These are phyloP conservation scores for Aviceda subcristata DNA, from an alignment of 2,113 vertebrate species.

Conservation along the genomic window DNA sequence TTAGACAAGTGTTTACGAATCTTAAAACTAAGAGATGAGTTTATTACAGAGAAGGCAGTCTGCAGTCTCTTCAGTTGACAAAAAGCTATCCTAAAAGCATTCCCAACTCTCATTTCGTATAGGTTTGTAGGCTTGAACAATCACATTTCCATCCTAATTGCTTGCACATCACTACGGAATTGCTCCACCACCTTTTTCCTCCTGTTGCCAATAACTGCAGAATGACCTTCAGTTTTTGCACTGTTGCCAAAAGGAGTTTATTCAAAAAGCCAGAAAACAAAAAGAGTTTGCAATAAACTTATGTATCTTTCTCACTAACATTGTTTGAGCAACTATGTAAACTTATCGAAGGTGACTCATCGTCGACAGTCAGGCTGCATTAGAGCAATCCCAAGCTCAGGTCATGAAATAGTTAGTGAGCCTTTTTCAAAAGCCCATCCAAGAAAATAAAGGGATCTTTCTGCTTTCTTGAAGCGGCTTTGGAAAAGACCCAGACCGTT, in stretches of 20 bases:
- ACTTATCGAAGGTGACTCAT: not conserved
- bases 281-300: not conserved
- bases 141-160: not conserved
- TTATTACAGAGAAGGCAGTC: not conserved
- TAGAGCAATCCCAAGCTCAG: not conserved
- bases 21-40: not conserved
- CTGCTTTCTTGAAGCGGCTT: not conserved
- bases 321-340: not conserved
- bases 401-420: not conserved
- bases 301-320: not conserved
- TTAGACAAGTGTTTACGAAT: not conserved
- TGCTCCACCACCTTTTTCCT: not conserved
- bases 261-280: not conserved
- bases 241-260: not conserved
- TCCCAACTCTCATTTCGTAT: not conserved
- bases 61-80: not conserved
- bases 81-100: not conserved
- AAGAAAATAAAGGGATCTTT: not conserved
- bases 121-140: not conserved
- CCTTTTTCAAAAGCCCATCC: not conserved
- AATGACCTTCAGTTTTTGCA: not conserved
- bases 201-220: not conserved
- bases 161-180: not conserved
- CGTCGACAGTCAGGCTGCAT: not conserved
- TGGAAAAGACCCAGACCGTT: not conserved